Conservation (phyloP, 2,797 vertebrate genomes). For the Tokudaia muenninki region DNA sequence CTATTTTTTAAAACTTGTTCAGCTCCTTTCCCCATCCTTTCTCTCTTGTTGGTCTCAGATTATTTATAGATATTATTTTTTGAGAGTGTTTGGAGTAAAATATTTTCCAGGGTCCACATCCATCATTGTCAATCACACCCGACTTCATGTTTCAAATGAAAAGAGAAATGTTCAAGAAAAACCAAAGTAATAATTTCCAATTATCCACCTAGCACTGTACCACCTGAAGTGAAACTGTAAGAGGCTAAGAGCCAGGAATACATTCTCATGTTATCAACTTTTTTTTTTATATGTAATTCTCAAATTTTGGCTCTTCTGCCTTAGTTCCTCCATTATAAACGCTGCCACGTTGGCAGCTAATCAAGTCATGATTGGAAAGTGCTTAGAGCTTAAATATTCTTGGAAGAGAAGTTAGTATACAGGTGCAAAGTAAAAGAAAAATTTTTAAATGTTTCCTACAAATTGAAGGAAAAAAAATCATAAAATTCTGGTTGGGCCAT, state of each 20-base stretch:
- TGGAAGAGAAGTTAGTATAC: conserved; percentile 80
- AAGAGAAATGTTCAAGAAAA: background rate
- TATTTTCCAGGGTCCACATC: conserved; percentile 50
- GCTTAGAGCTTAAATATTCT: conserved; percentile 83
- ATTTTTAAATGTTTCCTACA: conserved; percentile 78
- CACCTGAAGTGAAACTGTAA: conserved; percentile 76
- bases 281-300: conserved; percentile 70
- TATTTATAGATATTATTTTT: conserved; percentile 54
- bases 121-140: conserved; percentile 53
- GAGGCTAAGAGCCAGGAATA: conserved; percentile 73
- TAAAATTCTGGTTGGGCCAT: conserved; percentile 62
- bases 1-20: conserved; percentile 26
- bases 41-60: conserved; percentile 45
- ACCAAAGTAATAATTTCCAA: conserved; percentile 68
- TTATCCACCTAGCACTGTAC: conserved; percentile 48
- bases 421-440: conserved; percentile 80
- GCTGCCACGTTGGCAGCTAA: conserved; percentile 76
- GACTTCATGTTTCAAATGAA: conserved; percentile 40
- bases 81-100: conserved; percentile 36
- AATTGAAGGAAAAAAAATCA: conserved; percentile 64
- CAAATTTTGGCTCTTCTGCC: conserved; percentile 79
- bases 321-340: conserved; percentile 76
- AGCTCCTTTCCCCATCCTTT: conserved; percentile 12
- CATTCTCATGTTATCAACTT: conserved; percentile 80
- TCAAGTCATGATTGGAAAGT: conserved; percentile 82